Conservation (phyloP, 2,113 vertebrate species). For the Hirundichthys speculiger region DNA sequence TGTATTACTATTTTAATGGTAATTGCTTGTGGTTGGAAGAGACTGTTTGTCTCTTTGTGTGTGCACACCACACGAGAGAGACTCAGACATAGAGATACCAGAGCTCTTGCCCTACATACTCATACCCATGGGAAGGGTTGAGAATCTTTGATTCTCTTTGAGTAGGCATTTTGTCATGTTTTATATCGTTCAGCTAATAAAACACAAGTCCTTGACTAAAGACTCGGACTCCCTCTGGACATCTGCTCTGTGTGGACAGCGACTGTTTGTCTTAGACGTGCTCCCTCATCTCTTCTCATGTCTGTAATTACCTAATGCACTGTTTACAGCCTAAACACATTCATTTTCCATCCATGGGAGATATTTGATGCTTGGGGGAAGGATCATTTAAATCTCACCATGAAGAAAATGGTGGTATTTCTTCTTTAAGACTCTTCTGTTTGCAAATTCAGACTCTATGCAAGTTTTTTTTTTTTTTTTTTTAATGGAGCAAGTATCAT, state of each 20-base stretch:
- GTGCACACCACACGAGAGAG: conserved; percentile 23
- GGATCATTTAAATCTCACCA: conserved; percentile 3
- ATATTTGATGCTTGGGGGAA: conserved; percentile 11
- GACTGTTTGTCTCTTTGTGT: conserved; percentile 21
- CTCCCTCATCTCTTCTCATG: conserved; percentile 45
- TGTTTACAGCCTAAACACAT: conserved; percentile 52
- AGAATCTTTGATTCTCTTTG: conserved; percentile 77
- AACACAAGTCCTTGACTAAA: conserved; percentile 77
- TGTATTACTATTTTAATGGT: conserved; percentile 4
- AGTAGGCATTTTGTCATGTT: conserved; percentile 82
- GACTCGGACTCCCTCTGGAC: conserved; percentile 74
- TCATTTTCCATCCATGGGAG: conserved; percentile 23
- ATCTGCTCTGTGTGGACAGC: conserved; percentile 66
- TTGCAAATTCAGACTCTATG: too few species aligned
- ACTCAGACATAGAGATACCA: conserved; percentile 39
- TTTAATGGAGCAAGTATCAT: too few species aligned
- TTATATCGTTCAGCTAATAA: conserved; percentile 81
- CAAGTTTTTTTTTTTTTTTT: too few species aligned
- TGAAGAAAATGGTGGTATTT: not conserved
- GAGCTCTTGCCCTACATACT: conserved; percentile 77
- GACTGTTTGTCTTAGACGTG: conserved; percentile 65
- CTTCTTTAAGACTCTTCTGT: conserved; percentile 2
- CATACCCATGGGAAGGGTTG: conserved; percentile 69
- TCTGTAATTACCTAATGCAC: conserved; percentile 49
- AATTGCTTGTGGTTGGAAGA: conserved; percentile 35